Percentiles rank a stretch among this genome's conserved stretches.
Conservation (phyloP, 2,113 vertebrate species). For the Hypomesus transpacificus region DNA sequence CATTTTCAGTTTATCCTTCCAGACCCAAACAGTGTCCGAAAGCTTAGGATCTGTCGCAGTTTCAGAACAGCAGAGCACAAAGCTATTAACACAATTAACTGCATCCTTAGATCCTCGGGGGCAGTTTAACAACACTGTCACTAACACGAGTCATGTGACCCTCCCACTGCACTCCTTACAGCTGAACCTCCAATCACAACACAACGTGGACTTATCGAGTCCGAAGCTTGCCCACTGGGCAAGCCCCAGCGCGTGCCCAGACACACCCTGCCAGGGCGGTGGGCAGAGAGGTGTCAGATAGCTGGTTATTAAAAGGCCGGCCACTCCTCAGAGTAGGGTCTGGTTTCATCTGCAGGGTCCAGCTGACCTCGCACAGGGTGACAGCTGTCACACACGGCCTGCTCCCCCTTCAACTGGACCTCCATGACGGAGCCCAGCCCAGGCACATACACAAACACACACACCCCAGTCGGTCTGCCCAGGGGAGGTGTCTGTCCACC, state of each 20-base stretch:
- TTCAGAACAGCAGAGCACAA: neutral
- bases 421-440: slow-evolving; percentile 1
- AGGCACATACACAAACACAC: slow-evolving; percentile 42
- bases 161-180: no score
- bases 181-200: no score
- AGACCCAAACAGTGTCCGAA: neutral
- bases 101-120: no score
- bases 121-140: no score
- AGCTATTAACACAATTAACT: neutral
- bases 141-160: neutral
- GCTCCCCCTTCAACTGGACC: neutral
- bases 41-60: neutral
- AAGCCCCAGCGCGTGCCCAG: neutral
- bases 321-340: slow-evolving; percentile 13
- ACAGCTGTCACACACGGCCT: slow-evolving; percentile 31
- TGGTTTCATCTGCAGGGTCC: slow-evolving; percentile 11
- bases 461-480: slow-evolving; percentile 8
- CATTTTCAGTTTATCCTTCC: slow-evolving; percentile 29
- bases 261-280: neutral
- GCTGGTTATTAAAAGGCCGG: slow-evolving; percentile 32
- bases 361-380: slow-evolving; percentile 15
- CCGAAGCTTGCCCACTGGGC: no score
- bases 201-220: no score
- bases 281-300: slow-evolving; percentile 22
- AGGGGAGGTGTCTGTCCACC: slow-evolving; percentile 7